Evolutionary conservation across 2,797 vertebrate species (phyloP).

Genomic region (Microhierax caerulescens): DNA sequence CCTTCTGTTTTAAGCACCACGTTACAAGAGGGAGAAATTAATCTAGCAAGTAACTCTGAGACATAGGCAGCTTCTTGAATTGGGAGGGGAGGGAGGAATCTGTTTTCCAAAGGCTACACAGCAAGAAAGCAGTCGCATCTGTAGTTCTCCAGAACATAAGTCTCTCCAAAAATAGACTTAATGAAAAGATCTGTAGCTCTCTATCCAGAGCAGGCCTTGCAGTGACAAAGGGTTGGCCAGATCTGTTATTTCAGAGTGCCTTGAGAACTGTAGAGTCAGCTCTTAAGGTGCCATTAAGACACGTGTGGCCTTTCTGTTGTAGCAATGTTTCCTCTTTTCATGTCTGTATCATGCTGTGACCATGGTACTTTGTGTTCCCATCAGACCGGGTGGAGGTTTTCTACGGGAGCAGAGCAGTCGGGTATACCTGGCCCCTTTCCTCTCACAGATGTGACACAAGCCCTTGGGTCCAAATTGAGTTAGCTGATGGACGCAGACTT

Average conservation of each 20-base stretch:
- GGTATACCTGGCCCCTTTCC: slow-evolving; percentile 87
- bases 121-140: background rate
- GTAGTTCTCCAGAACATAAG: background rate
- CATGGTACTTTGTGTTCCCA: slow-evolving; percentile 44
- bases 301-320: background rate
- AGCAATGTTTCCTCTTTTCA: background rate
- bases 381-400: slow-evolving; percentile 89
- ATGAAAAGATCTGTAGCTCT: background rate
- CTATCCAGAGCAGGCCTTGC: background rate
- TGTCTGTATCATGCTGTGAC: background rate
- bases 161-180: background rate
- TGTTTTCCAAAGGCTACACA: background rate
- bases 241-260: background rate
- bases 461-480: slow-evolving; percentile 91
- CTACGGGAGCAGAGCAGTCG: slow-evolving; percentile 88
- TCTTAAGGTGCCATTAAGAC: background rate
- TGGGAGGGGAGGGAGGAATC: background rate
- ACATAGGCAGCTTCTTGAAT: background rate
- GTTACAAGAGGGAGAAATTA: background rate
- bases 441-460: slow-evolving; percentile 78
- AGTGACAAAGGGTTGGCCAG: background rate
- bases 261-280: background rate
- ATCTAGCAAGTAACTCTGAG: background rate
- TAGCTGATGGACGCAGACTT: slow-evolving; percentile 88
- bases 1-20: background rate